These are phyloP conservation scores for Cryptus viduatorius DNA, from an alignment of 2,888 invertebrate genomes.

Conservation along the genomic window DNA sequence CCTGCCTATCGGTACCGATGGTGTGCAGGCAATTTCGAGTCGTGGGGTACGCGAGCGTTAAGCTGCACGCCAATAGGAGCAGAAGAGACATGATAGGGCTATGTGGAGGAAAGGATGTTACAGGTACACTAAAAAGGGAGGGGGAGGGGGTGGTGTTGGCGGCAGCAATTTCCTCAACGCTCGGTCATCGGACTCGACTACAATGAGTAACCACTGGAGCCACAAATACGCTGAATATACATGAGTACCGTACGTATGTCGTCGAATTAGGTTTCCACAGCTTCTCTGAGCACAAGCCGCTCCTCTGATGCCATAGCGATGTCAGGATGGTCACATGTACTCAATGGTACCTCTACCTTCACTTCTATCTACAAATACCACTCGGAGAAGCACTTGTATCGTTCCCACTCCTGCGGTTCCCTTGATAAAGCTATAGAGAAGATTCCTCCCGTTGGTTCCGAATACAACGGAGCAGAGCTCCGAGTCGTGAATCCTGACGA, in stretches of 20 bases:
- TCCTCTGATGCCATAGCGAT: neutral
- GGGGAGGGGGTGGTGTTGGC: constrained; percentile 42
- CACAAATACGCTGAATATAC: constrained; percentile 83
- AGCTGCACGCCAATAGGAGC: constrained; percentile 46
- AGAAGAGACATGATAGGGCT: constrained; percentile 26
- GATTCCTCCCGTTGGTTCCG: constrained; percentile 20
- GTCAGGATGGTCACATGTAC: constrained; percentile 14
- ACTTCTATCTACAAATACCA: constrained; percentile 40
- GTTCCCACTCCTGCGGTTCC: neutral
- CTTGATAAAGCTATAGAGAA: neutral
- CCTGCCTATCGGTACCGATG: neutral
- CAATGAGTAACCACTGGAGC: constrained; percentile 78
- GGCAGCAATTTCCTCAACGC: constrained; percentile 76
- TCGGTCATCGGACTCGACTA: constrained; percentile 71
- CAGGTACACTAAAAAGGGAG: constrained; percentile 49
- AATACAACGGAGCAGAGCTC: neutral
- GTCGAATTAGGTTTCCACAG: constrained; percentile 81
- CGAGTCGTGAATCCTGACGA: constrained; percentile 27
- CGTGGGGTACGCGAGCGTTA: constrained; percentile 33
- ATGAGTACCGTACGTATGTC: constrained; percentile 79
- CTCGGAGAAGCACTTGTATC: constrained; percentile 37
- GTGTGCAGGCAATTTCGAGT: constrained; percentile 51
- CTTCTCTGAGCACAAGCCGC: constrained; percentile 73
- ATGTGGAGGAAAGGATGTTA: constrained; percentile 48
- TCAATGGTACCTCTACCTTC: constrained; percentile 33